Base-by-base conservation (phyloP, 2,888 invertebrate genomes). In the Cheilosia soror region DNA sequence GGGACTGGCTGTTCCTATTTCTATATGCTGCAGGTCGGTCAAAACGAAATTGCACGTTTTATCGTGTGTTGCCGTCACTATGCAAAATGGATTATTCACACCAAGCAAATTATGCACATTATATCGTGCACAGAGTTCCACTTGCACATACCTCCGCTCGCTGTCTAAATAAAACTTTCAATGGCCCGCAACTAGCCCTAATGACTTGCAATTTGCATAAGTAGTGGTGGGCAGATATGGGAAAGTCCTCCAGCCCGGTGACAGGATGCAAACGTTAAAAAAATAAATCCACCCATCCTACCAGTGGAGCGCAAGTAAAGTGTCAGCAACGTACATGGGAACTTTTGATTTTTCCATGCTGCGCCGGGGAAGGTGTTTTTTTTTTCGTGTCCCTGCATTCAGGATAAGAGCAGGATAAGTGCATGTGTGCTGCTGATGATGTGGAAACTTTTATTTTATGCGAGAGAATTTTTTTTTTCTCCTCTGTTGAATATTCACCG, bases 171-270 rank as follows among this genome's bases (percentile, higher is more conserved):
- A 73, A 47, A 51, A 25, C 49, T 60, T 57, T 76, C 55, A 85
- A 76, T 80, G 71, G 76, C 53, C 66, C 66, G 53, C 71, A 81
- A 85, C 76, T 81, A 77, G 66, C 81, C 63, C 55, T 85, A 85
- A 85, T 85, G 84, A 72, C 76, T 81, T 71, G 76, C 84, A 81
- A 85, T 80, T 85, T 85, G 81, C 81, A 81, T 85, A 77, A 85
- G 62, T 68, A 77, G 66, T 40, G 60, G 29, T 37, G 42, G 49
- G 33, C 37, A 55, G 63, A 53, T 53, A 40, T 65, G 40, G 62
- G 27, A 58, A 49, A 31, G 51, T 58, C 53, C 65, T 58, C 25
- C 42, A 57, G 47, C 47, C 27, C 9, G 51, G 47, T 51, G 33
- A 31, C 62, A 62, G 69, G 69, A 77, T 77, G 44, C 44, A 42